phyloP scores from a whole-genome alignment of 2,797 vertebrate genomes.

The Cirrhinus molitorella region DNA sequence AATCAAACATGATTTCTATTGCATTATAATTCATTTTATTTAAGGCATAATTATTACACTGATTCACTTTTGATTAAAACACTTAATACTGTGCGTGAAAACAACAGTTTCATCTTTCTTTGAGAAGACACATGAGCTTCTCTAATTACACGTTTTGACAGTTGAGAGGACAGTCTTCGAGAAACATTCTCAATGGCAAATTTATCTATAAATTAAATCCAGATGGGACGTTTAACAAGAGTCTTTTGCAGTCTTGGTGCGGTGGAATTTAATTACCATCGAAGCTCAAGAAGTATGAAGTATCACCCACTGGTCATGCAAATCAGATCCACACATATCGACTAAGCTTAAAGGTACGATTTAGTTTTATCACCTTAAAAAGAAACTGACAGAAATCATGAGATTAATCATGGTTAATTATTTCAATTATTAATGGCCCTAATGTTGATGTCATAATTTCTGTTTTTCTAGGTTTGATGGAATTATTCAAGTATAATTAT shows the following conservation, averaged over 20 bases:
- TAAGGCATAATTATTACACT: not conserved
- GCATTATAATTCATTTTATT: not conserved
- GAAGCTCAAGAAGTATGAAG: not conserved
- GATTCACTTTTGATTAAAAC: conserved; percentile 18
- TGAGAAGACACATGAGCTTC: not conserved
- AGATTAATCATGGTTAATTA: not conserved
- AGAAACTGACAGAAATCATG: not conserved
- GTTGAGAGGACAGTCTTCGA: conserved; percentile 1
- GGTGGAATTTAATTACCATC: conserved; percentile 6
- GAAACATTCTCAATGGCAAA: conserved; percentile 10
- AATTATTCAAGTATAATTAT: not conserved
- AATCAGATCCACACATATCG: not conserved
- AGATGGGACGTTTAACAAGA: conserved; percentile 27
- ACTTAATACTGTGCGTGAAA: not conserved
- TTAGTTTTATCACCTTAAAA: not conserved
- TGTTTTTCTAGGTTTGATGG: not conserved
- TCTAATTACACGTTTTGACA: conserved; percentile 15
- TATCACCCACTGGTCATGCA: not conserved
- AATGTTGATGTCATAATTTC: not conserved
- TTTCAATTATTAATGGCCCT: not conserved
- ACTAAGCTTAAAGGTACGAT: not conserved
- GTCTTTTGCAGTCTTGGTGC: conserved; percentile 21
- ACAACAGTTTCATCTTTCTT: not conserved
- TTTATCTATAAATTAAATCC: conserved; percentile 14
- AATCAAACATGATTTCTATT: not conserved